Base-by-base conservation (phyloP, 1,140 invertebrate species). In the Phenacoccus solenopsis region DNA sequence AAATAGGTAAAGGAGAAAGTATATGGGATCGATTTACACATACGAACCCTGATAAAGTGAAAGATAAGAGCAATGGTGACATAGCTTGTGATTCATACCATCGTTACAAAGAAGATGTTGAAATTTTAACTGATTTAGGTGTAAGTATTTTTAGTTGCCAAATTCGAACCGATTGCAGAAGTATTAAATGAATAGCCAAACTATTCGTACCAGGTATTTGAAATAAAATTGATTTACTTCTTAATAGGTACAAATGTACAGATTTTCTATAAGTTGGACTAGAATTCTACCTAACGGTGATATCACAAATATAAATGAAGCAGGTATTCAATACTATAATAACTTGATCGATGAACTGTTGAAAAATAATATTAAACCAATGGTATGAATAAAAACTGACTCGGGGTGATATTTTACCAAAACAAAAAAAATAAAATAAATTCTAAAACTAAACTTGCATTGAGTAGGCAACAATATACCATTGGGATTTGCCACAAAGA, bases 251-350 rank as follows among this genome's bases (percentile, higher is more conserved):
- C 77, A 83, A 70, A 79, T 84, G 67, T 89, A 89, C 75, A 81
- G 88, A n/a, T 88, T 89, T 76, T 89, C 87, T 0, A 80, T 89
- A 72, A 84, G 86, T 0, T 89, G 88, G 87, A 77, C 87, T 0
- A 76, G 88, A 27, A 80, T 90, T 10, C 77, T 88, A 59, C 86
- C 87, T 1, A 81, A 79, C 16, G 87, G 87, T 28, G 82, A 82
- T 56, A 79, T 81, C 13, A 83, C 84, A 72, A 71, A 80, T 0
- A 78, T 88, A 16, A 88, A 86, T 74, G 78, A 79, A 21, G 76
- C 81, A n/a, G 87, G 87, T 69, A 80, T 89, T 7, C 77, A 82
- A 25, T 88, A 87, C 73, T 89, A 89, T 73, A 84, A 82, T 73
- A 83, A 83, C 67, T 73, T 89, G 21, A 85, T 89, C 28, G 78